Evolutionary conservation across 1,140 invertebrate genomes (phyloP), one percentile per base, ranked within the genome.

Genomic region (Sweltsa coloradensis): DNA sequence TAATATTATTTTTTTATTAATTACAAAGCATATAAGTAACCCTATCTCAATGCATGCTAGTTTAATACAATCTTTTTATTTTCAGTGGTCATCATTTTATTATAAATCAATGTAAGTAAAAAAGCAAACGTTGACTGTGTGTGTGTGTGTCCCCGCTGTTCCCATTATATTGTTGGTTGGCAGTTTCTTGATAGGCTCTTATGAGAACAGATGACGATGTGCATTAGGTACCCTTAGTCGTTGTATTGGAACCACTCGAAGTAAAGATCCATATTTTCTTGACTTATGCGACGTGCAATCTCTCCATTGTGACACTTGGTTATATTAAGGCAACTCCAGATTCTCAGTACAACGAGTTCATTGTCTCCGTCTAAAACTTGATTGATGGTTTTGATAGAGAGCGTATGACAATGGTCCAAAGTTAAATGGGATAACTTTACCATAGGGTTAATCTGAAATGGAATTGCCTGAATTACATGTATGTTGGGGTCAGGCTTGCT

Each of bases 321-420:
- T 24, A 62, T 55, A 27, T 49, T 34, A 3, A 50, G 40, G 53
- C 61, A 63, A 39, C 57, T 58, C 61, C 61, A 63, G 11, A 63
- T 31, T 40, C 60, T 47, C 6, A 61, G 37, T 2, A 55, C 45
- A 5, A 43, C 42, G 21, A 63, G 41, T 16, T 59, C 51, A 51
- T 61, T 63, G n/a, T 58, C 51, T 19, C 41, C 41, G 23, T 52
- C 41, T n/a, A 62, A 39, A 2, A 63, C n/a, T 21, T 42, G 14
- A 7, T 59, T 23, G n/a, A 63, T 18, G 16, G 44, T 31, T 5
- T 47, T 26, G 24, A 36, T 22, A n/a, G 54, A 49, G 9, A 62
- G 40, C 6, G 49, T 37, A 23, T 54, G 55, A 34, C 61, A 63
- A 40, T 56, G 54, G 27, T 62, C 57, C 11, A 62, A 25, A 9